Base-by-base conservation (phyloP, 2,888 invertebrate species). In the Chaetoderma sp. region DNA sequence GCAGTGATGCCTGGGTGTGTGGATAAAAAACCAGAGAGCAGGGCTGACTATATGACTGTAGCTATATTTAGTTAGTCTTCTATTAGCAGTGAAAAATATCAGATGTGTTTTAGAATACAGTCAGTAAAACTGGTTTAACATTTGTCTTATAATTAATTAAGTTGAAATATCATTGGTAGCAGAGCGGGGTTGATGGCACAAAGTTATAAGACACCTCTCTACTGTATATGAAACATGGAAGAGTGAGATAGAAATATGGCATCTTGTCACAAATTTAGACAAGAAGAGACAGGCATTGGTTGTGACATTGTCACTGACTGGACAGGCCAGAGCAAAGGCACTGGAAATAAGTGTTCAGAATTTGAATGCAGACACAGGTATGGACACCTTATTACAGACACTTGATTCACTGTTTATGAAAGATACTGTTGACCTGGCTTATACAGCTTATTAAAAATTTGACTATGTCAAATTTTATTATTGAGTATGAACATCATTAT, bases 261-360 rank as follows among this genome's bases (percentile, higher is more conserved):
- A 21, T 21, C 21, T 59, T 6, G 59, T 59, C n/a, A 59, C 59
- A 21, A 49, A 59, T n/a, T 47, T 59, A 27, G 30, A 47, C 8
- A 47, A 49, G 16, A 30, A 59, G 33, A 47, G 32, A 49, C 59
- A 59, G 30, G 59, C 59, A 30, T n/a, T 55, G 21, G 56, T 36
- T 18, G 56, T 55, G 16, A 33, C 56, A n/a, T 49, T 58, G 33
- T 33, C 58, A 30, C 28, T 58, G 28, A 21, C n/a, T 8, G 58
- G 58, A 18, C 59, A 23, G 33, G 56, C 33, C n/a, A 55, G 56
- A 13, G 30, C 59, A 6, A 49, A 45, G 16, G 59, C 59, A 13
- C 16, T 59, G 18, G 59, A 59, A 10, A 21, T 59, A 4, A 21
- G 21, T 30, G 33, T 32, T 5, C 23, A 21, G 28, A 27, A 39